Percentiles rank a stretch among this genome's conserved stretches.
phyloP scores from a whole-genome alignment of 1,140 invertebrate genomes.

The Hormaphis cornu region DNA sequence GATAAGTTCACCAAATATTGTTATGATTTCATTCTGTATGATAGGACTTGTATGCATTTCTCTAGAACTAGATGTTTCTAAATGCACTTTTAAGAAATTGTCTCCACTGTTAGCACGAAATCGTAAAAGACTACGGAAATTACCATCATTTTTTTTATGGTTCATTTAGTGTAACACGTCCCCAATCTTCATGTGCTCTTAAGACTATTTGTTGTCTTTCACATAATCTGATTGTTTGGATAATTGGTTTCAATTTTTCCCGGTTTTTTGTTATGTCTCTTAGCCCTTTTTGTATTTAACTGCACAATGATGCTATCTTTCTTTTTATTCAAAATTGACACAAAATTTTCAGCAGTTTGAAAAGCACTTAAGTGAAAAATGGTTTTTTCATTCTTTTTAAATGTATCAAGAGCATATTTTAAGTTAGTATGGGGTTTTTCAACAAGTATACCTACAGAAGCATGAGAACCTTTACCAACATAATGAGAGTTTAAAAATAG shows the following conservation, averaged over 20 bases:
- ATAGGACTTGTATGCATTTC: slow-evolving; percentile 24
- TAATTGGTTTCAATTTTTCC: background rate
- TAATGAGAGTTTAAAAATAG: no score
- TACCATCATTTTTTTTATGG: slow-evolving; percentile 31
- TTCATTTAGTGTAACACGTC: background rate
- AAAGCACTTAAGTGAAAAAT: no score
- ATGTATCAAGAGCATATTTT: no score
- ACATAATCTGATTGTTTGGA: background rate
- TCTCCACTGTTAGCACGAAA: background rate
- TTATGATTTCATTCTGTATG: slow-evolving; percentile 35
- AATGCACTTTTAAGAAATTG: slow-evolving; percentile 1
- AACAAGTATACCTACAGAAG: no score
- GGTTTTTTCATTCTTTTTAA: no score
- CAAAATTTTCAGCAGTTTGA: no score
- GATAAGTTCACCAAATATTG: slow-evolving; percentile 33
- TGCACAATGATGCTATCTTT: no score
- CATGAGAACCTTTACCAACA: no score
- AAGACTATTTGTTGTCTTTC: background rate
- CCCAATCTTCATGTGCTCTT: background rate
- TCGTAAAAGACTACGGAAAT: background rate
- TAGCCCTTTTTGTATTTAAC: no score
- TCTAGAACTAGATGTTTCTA: background rate
- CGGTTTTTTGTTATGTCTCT: no score
- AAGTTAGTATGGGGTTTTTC: no score
- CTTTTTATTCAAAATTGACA: no score